phyloP scores from a whole-genome alignment of 2,113 vertebrate species.

The Indicator indicator region DNA sequence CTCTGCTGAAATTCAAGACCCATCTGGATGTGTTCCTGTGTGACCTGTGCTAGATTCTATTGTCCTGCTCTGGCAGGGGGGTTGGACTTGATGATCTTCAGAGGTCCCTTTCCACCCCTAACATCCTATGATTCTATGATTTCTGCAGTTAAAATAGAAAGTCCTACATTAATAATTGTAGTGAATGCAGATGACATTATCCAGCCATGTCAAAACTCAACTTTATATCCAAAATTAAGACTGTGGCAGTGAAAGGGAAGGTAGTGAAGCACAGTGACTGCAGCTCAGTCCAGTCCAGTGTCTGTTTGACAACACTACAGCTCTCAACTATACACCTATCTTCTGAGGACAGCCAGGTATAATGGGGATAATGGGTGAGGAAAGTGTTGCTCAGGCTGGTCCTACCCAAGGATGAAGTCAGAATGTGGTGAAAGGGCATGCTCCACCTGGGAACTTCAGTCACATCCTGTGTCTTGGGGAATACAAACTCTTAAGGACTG shows the following conservation, averaged over 20 bases:
- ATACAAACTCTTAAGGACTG: not conserved
- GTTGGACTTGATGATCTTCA: too few relatives aligned
- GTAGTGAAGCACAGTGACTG: not conserved
- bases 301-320: fast-evolving
- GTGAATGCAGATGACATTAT: not conserved
- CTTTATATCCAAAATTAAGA: not conserved
- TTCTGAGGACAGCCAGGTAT: not conserved
- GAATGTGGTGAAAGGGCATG: not conserved
- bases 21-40: too few relatives aligned
- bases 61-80: too few relatives aligned
- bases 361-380: fast-evolving
- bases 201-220: not conserved
- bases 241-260: not conserved
- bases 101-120: too few relatives aligned
- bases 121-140: too few relatives aligned
- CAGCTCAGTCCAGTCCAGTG: not conserved
- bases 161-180: not conserved
- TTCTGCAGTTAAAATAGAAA: not conserved
- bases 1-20: too few relatives aligned
- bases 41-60: too few relatives aligned
- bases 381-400: not conserved
- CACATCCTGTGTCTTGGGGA: fast-evolving
- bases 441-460: fast-evolving
- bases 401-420: fast-evolving
- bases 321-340: not conserved